phyloP scores from a whole-genome alignment of 2,113 vertebrate genomes.

The Lasiurus cinereus region DNA sequence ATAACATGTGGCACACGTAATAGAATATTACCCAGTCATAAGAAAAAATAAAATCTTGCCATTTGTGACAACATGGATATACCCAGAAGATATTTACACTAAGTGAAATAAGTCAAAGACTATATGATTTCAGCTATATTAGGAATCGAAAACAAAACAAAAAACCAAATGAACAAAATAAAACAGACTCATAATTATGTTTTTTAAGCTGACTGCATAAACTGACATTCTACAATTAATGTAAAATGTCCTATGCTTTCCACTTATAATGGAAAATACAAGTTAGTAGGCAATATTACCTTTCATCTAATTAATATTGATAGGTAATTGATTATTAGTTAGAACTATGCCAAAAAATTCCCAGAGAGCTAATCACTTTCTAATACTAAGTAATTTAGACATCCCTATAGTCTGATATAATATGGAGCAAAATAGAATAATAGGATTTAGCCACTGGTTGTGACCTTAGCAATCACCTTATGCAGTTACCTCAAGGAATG shows the following conservation, averaged over 20 bases:
- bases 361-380: slow-evolving; percentile 64
- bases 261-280: slow-evolving; percentile 23
- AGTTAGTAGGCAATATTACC: slow-evolving; percentile 58
- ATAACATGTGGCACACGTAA: neutral
- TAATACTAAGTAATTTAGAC: slow-evolving; percentile 70
- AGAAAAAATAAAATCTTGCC: neutral
- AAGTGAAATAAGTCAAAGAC: neutral
- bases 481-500: slow-evolving; percentile 19
- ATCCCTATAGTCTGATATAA: slow-evolving; percentile 39
- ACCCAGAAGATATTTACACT: neutral
- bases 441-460: neutral
- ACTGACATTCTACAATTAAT: slow-evolving; percentile 78
- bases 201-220: slow-evolving; percentile 78
- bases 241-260: slow-evolving; percentile 78
- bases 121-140: neutral
- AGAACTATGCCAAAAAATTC: slow-evolving; percentile 58
- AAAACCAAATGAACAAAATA: neutral
- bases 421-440: neutral
- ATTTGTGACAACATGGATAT: neutral
- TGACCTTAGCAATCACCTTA: slow-evolving; percentile 19
- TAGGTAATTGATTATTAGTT: slow-evolving; percentile 69
- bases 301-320: slow-evolving; percentile 71
- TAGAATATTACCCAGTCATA: neutral
- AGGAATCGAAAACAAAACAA: too few species aligned
- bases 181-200: slow-evolving; percentile 57